Conservation (phyloP, 1,140 invertebrate genomes). For the Monomorium pharaonis region DNA sequence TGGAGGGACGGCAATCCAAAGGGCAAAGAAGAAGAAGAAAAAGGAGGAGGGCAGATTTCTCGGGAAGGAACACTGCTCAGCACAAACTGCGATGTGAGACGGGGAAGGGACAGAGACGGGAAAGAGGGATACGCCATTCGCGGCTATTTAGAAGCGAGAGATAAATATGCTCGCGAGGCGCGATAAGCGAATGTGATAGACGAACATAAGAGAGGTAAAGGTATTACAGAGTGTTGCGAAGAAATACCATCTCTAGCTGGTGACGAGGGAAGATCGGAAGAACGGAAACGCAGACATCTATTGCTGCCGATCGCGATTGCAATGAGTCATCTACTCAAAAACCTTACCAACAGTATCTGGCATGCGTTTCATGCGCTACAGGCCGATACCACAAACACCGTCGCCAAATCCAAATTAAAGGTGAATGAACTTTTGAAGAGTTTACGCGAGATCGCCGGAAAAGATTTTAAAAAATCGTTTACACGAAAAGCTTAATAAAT, state of each 20-base stretch:
- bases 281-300: constrained; percentile 66
- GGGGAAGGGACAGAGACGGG: neutral
- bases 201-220: neutral
- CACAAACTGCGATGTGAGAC: neutral
- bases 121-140: neutral
- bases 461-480: neutral
- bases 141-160: neutral
- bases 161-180: constrained; percentile 1
- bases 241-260: neutral
- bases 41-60: neutral
- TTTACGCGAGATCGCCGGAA: neutral
- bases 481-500: neutral
- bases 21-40: no score
- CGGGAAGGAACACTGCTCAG: neutral
- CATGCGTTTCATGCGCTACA: constrained; percentile 90
- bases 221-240: neutral
- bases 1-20: no score
- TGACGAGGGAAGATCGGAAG: neutral
- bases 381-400: constrained; percentile 86
- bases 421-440: constrained; percentile 85
- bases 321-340: constrained; percentile 89
- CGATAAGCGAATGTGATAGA: neutral
- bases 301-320: neutral
- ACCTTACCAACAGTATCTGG: constrained; percentile 91
- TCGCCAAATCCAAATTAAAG: constrained; percentile 92